These are phyloP conservation scores for Anabacerthia variegaticeps DNA, from an alignment of 2,797 vertebrate genomes.

Conservation along the genomic window DNA sequence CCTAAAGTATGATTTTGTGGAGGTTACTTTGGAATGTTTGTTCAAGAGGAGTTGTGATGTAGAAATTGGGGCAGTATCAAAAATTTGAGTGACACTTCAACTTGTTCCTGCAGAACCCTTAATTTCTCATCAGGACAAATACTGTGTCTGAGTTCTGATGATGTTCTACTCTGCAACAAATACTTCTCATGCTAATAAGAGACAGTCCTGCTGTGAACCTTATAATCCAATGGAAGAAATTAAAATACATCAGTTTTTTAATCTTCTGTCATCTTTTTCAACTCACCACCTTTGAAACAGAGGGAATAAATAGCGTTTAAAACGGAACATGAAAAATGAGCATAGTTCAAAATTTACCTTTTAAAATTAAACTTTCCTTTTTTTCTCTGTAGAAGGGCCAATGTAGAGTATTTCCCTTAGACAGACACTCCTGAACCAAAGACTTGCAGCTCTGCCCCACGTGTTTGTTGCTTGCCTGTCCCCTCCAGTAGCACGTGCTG, in stretches of 20 bases:
- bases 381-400: background rate
- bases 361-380: background rate
- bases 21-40: background rate
- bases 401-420: background rate
- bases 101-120: background rate
- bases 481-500: background rate
- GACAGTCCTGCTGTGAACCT: background rate
- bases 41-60: background rate
- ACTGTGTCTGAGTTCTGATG: background rate
- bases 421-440: background rate
- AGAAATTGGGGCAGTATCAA: background rate
- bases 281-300: background rate
- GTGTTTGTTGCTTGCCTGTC: background rate
- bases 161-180: background rate
- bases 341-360: background rate
- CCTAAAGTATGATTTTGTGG: background rate
- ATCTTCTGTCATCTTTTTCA: background rate
- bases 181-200: background rate
- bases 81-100: background rate
- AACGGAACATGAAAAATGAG: background rate
- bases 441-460: fast-evolving
- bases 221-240: background rate
- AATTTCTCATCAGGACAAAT: background rate
- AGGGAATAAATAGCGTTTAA: background rate
- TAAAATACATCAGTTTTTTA: background rate